Evolutionary conservation across 2,888 invertebrate genomes (phyloP).

Genomic region (Lepidocyrtinus sp.): DNA sequence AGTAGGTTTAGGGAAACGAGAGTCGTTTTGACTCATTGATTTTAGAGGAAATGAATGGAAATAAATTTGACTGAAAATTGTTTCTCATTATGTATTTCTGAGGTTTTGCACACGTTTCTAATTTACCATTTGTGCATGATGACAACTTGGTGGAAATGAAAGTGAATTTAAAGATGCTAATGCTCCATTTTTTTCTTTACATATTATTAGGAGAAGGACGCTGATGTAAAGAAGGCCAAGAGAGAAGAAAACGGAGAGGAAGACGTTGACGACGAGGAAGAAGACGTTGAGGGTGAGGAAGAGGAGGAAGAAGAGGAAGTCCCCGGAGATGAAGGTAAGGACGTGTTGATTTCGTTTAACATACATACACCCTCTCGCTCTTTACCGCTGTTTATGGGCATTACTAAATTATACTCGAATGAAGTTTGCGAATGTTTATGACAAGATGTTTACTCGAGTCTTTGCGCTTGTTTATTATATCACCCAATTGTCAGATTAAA

Average conservation of each 20-base stretch:
- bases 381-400: too few relatives aligned
- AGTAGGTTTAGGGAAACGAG: not conserved
- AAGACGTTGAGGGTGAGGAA: conserved; percentile 77
- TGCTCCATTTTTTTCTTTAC: too few relatives aligned
- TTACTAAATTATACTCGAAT: too few relatives aligned
- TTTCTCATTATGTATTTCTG: not conserved
- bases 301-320: conserved; percentile 78
- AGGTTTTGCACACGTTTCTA: not conserved
- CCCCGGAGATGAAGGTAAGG: conserved; percentile 69
- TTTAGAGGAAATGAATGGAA: not conserved
- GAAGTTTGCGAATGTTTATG: too few relatives aligned
- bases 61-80: not conserved
- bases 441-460: too few relatives aligned
- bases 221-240: conserved; percentile 85
- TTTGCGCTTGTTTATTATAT: too few relatives aligned
- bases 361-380: not conserved
- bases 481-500: too few relatives aligned
- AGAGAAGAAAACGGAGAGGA: conserved; percentile 85
- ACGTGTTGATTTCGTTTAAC: conserved; percentile 14
- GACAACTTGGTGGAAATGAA: too few relatives aligned
- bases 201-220: conserved; percentile 82
- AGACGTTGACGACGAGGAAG: conserved; percentile 77
- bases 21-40: conserved; percentile 12
- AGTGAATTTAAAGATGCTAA: too few relatives aligned
- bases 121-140: not conserved